Conservation (phyloP, 2,113 vertebrate species). For the Protobothrops mucrosquamatus region DNA sequence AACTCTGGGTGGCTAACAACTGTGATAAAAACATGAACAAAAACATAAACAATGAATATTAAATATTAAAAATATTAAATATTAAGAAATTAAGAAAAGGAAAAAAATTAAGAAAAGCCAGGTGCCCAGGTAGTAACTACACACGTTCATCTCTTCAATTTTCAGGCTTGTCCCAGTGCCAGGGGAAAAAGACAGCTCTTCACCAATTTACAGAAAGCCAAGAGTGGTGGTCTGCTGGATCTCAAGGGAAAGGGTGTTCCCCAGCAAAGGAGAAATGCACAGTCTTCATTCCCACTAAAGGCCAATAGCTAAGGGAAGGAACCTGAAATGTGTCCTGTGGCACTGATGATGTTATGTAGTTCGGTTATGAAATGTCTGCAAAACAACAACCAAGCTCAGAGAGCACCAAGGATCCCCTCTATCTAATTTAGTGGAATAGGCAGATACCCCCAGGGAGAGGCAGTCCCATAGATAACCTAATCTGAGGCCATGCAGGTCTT, state of each 20-base stretch:
- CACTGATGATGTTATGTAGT: not conserved
- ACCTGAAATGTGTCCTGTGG: not conserved
- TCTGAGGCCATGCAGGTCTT: not conserved
- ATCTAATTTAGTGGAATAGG: not conserved
- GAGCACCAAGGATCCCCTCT: not conserved
- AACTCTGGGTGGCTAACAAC: not conserved
- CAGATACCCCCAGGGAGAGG: not conserved
- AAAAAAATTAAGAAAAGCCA: not conserved
- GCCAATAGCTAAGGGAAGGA: not conserved
- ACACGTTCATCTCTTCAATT: not conserved
- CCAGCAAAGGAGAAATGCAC: not conserved
- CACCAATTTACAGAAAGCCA: not conserved
- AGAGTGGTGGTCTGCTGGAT: not conserved
- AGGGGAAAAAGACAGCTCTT: not conserved
- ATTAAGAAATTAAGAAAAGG: not conserved
- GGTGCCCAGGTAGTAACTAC: not conserved
- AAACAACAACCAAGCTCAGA: not conserved
- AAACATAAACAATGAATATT: not conserved
- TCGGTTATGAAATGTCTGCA: not conserved
- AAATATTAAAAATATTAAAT: not conserved
- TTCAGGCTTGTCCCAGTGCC: not conserved
- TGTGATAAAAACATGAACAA: not conserved
- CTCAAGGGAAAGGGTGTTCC: not conserved
- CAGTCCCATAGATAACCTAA: not conserved
- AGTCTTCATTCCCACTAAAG: not conserved